Conservation (phyloP, 2,888 invertebrate species). For the Schizotus pectinicornis region DNA sequence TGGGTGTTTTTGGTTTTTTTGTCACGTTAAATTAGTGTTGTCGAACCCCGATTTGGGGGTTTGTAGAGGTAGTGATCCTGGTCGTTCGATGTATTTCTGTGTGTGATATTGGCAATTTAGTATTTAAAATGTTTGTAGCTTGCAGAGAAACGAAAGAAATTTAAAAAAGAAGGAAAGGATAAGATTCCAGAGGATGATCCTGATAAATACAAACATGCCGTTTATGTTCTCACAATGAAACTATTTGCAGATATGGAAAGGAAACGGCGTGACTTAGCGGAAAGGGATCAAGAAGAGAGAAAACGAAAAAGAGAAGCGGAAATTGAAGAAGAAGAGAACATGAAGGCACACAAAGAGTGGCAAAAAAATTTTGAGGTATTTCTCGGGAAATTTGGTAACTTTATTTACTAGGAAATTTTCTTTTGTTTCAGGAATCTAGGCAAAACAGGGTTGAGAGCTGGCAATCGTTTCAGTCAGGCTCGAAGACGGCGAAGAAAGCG, state of each 20-base stretch:
- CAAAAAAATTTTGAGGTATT: slow-evolving; percentile 95
- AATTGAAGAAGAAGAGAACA: slow-evolving; percentile 89
- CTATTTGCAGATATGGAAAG: slow-evolving; percentile 94
- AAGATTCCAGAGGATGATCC: slow-evolving; percentile 89
- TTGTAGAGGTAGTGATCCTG: slow-evolving; percentile 1
- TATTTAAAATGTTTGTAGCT: slow-evolving; percentile 65
- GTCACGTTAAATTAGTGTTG: slow-evolving; percentile 10
- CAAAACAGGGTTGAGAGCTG: slow-evolving; percentile 92
- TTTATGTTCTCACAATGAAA: slow-evolving; percentile 99
- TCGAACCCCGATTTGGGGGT: neutral
- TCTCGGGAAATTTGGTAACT: slow-evolving; percentile 8
- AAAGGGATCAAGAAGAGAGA: slow-evolving; percentile 89
- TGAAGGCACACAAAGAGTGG: slow-evolving; percentile 93
- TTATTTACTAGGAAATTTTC: slow-evolving; percentile 8
- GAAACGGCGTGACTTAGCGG: slow-evolving; percentile 84
- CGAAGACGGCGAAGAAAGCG: slow-evolving; percentile 71
- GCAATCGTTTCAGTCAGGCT: slow-evolving; percentile 82
- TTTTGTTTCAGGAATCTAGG: slow-evolving; percentile 75
- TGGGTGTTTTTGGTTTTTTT: slow-evolving; percentile 53
- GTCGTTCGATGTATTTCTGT: slow-evolving; percentile 1
- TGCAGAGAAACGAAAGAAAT: slow-evolving; percentile 90
- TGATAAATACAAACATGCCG: slow-evolving; percentile 85
- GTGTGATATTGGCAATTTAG: slow-evolving; percentile 6
- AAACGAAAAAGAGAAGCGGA: slow-evolving; percentile 94
- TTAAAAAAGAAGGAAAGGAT: slow-evolving; percentile 88